These are phyloP conservation scores for Dryomyza anilis DNA, from an alignment of 2,888 invertebrate species.

Conservation along the genomic window DNA sequence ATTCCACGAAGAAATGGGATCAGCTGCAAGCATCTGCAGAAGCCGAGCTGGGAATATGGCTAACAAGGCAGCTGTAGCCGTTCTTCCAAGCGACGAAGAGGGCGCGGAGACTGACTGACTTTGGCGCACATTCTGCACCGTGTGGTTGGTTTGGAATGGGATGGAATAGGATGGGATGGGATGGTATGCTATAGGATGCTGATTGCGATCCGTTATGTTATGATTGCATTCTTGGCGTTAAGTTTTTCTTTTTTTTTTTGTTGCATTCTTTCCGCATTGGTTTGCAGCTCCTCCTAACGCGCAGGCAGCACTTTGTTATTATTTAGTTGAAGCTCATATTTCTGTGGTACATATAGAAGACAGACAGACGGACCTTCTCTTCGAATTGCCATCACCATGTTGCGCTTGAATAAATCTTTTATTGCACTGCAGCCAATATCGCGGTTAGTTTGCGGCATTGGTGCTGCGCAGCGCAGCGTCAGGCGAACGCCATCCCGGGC, in stretches of 20 bases:
- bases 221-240: constrained; percentile 27
- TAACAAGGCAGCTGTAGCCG: neutral
- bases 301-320: neutral
- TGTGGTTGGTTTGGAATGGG: too few species aligned
- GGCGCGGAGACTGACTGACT: neutral
- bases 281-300: neutral
- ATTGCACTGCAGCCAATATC: neutral
- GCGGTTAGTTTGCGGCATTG: neutral
- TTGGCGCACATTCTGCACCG: neutral
- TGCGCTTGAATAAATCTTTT: neutral
- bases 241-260: neutral
- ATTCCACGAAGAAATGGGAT: constrained; percentile 11
- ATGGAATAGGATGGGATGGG: too few species aligned
- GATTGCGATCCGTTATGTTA: constrained; percentile 24
- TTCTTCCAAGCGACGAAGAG: neutral
- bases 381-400: too few species aligned
- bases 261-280: too few species aligned
- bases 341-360: too few species aligned
- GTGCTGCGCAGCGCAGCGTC: neutral
- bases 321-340: constrained; percentile 1
- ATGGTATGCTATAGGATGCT: constrained; percentile 8
- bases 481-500: neutral
- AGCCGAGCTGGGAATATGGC: neutral
- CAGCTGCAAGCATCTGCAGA: neutral
- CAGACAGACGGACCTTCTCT: too few species aligned